Percentiles rank a stretch among this genome's conserved stretches.
Conservation (phyloP, 2,888 invertebrate species). For the Oxystoma pomonae region DNA sequence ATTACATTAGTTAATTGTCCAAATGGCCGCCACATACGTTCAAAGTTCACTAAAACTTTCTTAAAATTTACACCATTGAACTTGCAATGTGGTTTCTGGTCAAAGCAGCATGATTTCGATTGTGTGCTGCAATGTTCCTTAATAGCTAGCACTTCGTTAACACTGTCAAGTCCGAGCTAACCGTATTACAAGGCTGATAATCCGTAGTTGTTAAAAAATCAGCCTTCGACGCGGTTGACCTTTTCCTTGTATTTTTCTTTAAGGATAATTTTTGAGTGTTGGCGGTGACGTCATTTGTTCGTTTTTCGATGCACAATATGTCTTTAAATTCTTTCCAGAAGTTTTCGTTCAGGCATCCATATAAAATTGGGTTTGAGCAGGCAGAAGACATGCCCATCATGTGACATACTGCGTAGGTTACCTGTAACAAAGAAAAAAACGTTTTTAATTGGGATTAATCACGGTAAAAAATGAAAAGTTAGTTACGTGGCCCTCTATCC, state of each 20-base stretch:
- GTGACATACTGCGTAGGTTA: conserved; percentile 44
- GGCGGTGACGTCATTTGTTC: conserved; percentile 18
- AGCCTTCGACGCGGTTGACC: conserved; percentile 28
- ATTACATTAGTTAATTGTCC: no score
- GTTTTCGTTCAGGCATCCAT: conserved; percentile 92
- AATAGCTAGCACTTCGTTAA: conserved; percentile 48
- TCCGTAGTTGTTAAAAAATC: conserved; percentile 41
- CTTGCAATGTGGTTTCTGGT: conserved; percentile 10
- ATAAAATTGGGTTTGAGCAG: conserved; percentile 85
- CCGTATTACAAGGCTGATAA: conserved; percentile 50
- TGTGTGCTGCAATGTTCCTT: conserved; percentile 31
- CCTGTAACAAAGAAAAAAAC: conserved; percentile 28
- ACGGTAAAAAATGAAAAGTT: no score
- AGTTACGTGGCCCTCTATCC: no score
- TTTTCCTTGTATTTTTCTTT: conserved; percentile 36
- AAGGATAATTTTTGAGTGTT: conserved; percentile 47
- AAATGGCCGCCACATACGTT: no score
- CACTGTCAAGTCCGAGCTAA: conserved; percentile 48
- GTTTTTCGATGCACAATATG: conserved; percentile 58
- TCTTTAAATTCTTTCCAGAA: conserved; percentile 87
- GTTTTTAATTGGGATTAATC: no score
- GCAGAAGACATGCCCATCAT: conserved; percentile 77
- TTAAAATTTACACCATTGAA: conserved; percentile 11
- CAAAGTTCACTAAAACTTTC: no score
- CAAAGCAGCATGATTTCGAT: conserved; percentile 19